phyloP scores from a whole-genome alignment of 2,888 invertebrate species.

The Junonia oenone region DNA sequence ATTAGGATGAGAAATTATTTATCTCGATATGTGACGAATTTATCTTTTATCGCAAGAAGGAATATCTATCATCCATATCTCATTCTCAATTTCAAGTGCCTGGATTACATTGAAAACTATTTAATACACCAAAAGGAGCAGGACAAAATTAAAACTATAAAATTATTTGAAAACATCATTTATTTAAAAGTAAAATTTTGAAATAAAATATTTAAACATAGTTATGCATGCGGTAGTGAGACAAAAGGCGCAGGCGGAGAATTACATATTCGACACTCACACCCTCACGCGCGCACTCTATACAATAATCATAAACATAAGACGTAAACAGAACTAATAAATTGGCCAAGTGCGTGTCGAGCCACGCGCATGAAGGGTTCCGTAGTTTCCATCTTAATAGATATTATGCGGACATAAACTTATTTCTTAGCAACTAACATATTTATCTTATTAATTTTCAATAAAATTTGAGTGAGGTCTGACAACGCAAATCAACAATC shows the following conservation, averaged over 20 bases:
- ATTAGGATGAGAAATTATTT: slow-evolving; percentile 33
- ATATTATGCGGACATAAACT: too few species aligned
- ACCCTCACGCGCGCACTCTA: slow-evolving; percentile 43
- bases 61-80: slow-evolving; percentile 29
- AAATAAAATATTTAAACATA: slow-evolving; percentile 77
- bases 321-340: slow-evolving; percentile 63
- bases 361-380: too few species aligned
- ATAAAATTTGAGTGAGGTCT: too few species aligned
- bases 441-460: too few species aligned
- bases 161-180: slow-evolving; percentile 76
- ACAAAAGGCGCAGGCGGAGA: slow-evolving; percentile 34
- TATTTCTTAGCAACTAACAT: too few species aligned
- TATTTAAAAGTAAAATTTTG: slow-evolving; percentile 78
- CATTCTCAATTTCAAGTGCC: slow-evolving; percentile 6
- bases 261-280: slow-evolving; percentile 27
- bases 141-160: slow-evolving; percentile 27
- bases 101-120: background rate
- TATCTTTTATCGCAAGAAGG: slow-evolving; percentile 27
- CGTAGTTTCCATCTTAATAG: too few species aligned
- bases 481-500: too few species aligned
- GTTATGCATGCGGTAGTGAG: slow-evolving; percentile 66
- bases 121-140: background rate
- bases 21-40: slow-evolving; percentile 27
- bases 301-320: slow-evolving; percentile 48
- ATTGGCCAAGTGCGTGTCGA: too few species aligned